Evolutionary conservation across 1,140 invertebrate genomes (phyloP).

Genomic region (Hyphantria cunea): DNA sequence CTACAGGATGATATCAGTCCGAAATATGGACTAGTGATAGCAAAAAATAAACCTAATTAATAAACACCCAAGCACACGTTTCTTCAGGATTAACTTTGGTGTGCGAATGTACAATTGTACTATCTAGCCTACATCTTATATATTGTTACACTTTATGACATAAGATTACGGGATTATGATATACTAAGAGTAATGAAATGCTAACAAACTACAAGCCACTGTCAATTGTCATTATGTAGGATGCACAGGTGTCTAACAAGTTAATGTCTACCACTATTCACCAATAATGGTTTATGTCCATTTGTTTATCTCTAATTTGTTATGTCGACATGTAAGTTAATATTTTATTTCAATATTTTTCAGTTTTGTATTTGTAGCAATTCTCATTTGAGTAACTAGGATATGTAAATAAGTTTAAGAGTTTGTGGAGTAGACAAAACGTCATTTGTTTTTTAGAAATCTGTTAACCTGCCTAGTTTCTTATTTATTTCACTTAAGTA

Average conservation of each 20-base stretch:
- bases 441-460: no score
- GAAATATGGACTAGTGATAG: constrained; percentile 1
- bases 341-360: constrained; percentile 22
- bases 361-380: background rate
- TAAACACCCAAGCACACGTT: background rate
- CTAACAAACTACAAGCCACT: constrained; percentile 19
- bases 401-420: no score
- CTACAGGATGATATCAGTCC: constrained; percentile 41
- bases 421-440: no score
- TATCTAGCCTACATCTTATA: background rate
- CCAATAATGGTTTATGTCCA: constrained; percentile 27
- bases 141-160: constrained; percentile 22
- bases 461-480: no score
- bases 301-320: constrained; percentile 19
- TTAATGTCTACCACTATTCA: constrained; percentile 20
- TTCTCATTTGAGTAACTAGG: background rate
- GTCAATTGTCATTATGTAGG: constrained; percentile 14
- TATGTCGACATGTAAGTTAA: constrained; percentile 15
- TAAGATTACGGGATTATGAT: constrained; percentile 23
- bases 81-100: background rate
- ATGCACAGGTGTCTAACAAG: constrained; percentile 9
- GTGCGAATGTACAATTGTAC: background rate
- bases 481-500: no score
- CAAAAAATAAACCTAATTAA: background rate
- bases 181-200: constrained; percentile 18